Evolutionary conservation across 2,888 invertebrate species (phyloP).

Genomic region (Alitta virens): DNA sequence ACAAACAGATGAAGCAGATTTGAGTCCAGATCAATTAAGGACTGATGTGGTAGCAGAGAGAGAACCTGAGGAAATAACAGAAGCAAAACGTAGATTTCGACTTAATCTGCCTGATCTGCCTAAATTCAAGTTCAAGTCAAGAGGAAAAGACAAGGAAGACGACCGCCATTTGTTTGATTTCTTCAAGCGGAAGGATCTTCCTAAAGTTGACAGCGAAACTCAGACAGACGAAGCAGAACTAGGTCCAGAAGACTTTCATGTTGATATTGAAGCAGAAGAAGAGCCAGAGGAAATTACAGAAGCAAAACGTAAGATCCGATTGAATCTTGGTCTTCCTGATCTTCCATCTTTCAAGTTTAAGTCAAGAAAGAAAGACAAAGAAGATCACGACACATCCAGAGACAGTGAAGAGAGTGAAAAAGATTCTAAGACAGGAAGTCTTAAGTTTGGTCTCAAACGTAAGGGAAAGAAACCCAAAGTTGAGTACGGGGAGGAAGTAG

Average conservation of each 20-base stretch:
- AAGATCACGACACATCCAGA: background rate
- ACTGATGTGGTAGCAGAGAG: background rate
- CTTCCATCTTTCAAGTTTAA: too few species aligned
- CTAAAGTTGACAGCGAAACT: background rate
- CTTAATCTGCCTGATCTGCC: background rate
- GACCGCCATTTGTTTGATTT: too few species aligned
- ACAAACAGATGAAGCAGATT: background rate
- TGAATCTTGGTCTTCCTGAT: too few species aligned
- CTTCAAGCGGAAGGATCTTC: too few species aligned
- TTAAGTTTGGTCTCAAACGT: background rate
- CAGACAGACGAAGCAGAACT: constrained; percentile 1
- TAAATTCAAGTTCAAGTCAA: too few species aligned
- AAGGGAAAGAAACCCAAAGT: background rate
- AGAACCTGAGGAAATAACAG: background rate
- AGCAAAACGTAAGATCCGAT: too few species aligned
- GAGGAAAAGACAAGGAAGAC: too few species aligned
- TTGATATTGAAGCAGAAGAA: background rate
- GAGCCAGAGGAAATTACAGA: too few species aligned
- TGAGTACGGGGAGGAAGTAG: background rate
- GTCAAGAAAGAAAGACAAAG: too few species aligned
- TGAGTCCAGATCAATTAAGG: background rate
- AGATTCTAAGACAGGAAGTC: background rate
- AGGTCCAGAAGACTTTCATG: constrained; percentile 2
- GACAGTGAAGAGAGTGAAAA: background rate
- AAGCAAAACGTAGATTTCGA: background rate